A percentile compares a stretch with the other conserved stretches of the same genome.
These are phyloP conservation scores for Aphodius sticticus DNA, from an alignment of 2,888 invertebrate genomes.

Conservation along the genomic window DNA sequence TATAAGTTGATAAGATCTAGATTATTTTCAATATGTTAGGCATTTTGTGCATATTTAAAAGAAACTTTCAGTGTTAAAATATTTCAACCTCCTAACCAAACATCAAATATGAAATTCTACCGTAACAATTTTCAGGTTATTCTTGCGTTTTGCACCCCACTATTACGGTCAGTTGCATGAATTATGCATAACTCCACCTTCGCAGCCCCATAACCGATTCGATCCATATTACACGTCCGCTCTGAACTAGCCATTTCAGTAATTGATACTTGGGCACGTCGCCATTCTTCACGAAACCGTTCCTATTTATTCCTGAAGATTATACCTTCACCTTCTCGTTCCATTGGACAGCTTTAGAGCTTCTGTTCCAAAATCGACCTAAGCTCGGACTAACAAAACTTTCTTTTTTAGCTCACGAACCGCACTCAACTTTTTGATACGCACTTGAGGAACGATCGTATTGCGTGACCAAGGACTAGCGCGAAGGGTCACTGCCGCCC, in stretches of 20 bases:
- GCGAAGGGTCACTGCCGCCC: neutral
- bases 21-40: too few species aligned
- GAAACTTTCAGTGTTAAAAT: too few species aligned
- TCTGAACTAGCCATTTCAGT: neutral
- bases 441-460: neutral
- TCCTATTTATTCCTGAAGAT: neutral
- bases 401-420: neutral
- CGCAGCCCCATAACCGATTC: neutral
- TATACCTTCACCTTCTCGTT: neutral
- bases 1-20: too few species aligned
- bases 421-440: neutral
- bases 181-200: neutral
- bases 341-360: neutral
- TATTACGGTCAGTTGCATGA: neutral
- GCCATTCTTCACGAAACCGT: neutral
- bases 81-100: too few species aligned
- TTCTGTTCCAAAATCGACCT: neutral
- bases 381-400: neutral
- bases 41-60: too few species aligned
- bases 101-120: neutral
- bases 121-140: neutral
- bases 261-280: neutral
- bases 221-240: neutral
- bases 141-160: neutral
- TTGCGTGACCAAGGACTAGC: neutral